These are phyloP conservation scores for Ectropis crepuscularia DNA, from an alignment of 2,888 invertebrate genomes.

Conservation along the genomic window DNA sequence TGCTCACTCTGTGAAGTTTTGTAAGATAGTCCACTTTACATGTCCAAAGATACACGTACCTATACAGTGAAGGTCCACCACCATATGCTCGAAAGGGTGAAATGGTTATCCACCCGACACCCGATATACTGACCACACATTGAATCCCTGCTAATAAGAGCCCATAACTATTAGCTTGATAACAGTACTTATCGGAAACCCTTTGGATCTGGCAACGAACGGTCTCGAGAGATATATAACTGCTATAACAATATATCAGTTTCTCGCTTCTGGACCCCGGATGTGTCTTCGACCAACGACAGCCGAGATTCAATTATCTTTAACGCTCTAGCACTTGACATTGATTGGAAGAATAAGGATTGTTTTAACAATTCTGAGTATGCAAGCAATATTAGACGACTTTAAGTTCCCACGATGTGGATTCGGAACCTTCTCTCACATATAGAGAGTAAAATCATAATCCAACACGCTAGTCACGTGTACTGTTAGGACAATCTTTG, in stretches of 20 bases:
- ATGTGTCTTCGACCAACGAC: constrained; percentile 29
- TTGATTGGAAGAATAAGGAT: not conserved
- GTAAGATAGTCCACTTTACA: too few species aligned
- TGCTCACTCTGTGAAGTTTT: too few species aligned
- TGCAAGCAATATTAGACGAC: too few species aligned
- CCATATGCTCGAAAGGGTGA: not conserved
- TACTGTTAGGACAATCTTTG: too few species aligned
- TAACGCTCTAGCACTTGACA: not conserved
- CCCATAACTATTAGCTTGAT: constrained; percentile 26
- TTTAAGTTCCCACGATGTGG: too few species aligned
- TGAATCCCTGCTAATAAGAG: constrained; percentile 16
- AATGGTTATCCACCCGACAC: too few species aligned
- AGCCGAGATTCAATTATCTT: constrained; percentile 16
- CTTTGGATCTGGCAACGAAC: constrained; percentile 28
- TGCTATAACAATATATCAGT: constrained; percentile 1
- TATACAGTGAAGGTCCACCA: too few species aligned
- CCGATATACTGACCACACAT: constrained; percentile 5
- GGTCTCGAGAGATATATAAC: constrained; percentile 29
- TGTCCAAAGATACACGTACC: too few species aligned
- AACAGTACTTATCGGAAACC: constrained; percentile 34
- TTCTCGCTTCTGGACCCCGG: constrained; percentile 19
- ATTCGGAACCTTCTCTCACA: too few species aligned
- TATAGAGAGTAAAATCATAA: too few species aligned
- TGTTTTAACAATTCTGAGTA: too few species aligned
- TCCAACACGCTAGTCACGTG: too few species aligned